Evolutionary conservation across 2,113 vertebrate genomes (phyloP), one percentile per base, ranked within the genome.

Genomic region (Macquaria ambigua): DNA sequence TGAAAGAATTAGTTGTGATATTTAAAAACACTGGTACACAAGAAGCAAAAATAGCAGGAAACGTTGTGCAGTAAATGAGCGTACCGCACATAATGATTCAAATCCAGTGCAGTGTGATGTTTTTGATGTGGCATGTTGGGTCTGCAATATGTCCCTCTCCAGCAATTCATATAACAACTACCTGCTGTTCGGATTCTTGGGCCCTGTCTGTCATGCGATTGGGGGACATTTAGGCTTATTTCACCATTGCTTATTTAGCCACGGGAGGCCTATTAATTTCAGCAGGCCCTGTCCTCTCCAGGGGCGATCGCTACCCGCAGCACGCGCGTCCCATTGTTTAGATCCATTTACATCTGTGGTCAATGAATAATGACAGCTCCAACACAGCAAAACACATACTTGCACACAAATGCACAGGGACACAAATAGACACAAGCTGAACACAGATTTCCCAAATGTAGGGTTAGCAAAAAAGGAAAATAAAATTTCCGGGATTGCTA

Each of bases 251-350:
- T 95, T 96, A 95, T 95, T 94, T 95, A 96, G 94, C 96, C 94
- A 92, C 94, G 85, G 95, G 96, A 96, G 94, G 95, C 95, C 95
- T 95, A 96, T 96, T 96, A 95, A 96, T 96, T 96, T 96, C 93
- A 95, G 93, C 94, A 93, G 92, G 92, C 80, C 90, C 87, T 81
- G 90, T 96, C 94, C 94, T 95, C 95, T 95, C 93, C 89, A 93
- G 94, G 95, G 93, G 94, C 92, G 86, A 94, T 90, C 79, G 66
- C 90, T 92, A 93, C 90, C 90, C 89, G 20, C 90, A 90, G 91
- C 90, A 91, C 86, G 79, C 72, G 85, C 88, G 89, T 92, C 93
- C 92, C 87, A 95, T 95, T 95, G 93, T 95, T 95, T 90, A 87
- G 87, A 94, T 86, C 94, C 92, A 95, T 95, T 94, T 95, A 95